Base-by-base conservation (phyloP, 2,888 invertebrate genomes). In the Conus canariensis region DNA sequence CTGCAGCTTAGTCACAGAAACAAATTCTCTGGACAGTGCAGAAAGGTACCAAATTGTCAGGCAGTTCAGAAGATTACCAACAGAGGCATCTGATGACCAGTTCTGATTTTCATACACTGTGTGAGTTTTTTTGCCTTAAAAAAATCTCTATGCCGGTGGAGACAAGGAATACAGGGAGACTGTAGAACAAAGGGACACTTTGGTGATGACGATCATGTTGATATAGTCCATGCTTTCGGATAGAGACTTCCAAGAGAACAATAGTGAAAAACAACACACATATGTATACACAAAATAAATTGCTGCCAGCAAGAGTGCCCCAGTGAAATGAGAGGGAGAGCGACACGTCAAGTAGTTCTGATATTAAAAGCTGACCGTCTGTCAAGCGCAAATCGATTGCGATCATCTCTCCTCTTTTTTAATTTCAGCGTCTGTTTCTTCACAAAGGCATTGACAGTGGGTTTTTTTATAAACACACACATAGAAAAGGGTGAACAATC, bases 291-390 rank as follows among this genome's bases (percentile, higher is more conserved):
- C 22, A 70, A 83, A 19, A 58, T 58, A 19, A 22, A 22, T 83
- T 83, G 82, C 82, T 83, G 82, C 82, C 82, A 83, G 82, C 82
- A 58, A 12, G 56, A 83, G 82, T 83, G 19, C 25, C 19, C 82
- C 25, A 22, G 58, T 80, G 45, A 80, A 22, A 16, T 45, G 77
- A 83, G 58, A 56, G 82, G 22, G 22, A 56, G 22, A 58, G 82
- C 19, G 10, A 83, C 30, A 45, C 80, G 0, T 14, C 30, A 80
- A 80, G 80, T 80, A 14, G 45, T 80, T 80, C 45, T 80, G 45
- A 80, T 19, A 45, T 6, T 6, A 30, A 16, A 30, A 30, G 45
- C 45, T 30, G 80, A 30, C 30, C 16, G 12, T 80, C 45, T 80
- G 80, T 45, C 45, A 45, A 45, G 45, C 3, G 45, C 45, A 45